A percentile compares a stretch with the other conserved stretches of the same genome.
Evolutionary conservation across 2,113 vertebrate genomes (phyloP).

Genomic region (Tragelaphus strepsiceros): DNA sequence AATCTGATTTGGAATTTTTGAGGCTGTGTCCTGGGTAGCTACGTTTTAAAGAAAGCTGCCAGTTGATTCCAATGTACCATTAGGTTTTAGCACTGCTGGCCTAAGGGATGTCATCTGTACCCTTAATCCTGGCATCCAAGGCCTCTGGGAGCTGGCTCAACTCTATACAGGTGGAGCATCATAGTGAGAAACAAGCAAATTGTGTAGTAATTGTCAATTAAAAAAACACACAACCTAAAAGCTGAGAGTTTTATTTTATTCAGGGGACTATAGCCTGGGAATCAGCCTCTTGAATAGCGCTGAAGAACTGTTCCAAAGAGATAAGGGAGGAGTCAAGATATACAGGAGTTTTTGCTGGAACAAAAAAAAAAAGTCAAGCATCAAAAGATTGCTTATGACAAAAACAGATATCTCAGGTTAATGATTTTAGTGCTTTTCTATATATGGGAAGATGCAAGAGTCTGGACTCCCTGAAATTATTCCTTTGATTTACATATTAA

Average conservation of each 20-base stretch:
- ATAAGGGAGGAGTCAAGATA: not conserved
- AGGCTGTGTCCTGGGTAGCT: not conserved
- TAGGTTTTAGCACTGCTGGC: not conserved
- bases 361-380: not conserved
- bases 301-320: not conserved
- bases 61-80: not conserved
- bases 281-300: not conserved
- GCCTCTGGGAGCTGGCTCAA: not conserved
- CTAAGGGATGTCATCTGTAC: not conserved
- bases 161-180: not conserved
- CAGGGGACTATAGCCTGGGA: not conserved
- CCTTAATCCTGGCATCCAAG: not conserved
- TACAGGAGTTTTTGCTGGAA: not conserved
- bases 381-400: not conserved
- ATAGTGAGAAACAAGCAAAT: not conserved
- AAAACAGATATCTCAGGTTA: not conserved
- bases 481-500: not conserved
- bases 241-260: not conserved
- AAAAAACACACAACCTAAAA: not conserved
- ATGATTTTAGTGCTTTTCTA: not conserved
- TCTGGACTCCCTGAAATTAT: not conserved
- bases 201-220: not conserved
- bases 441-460: not conserved
- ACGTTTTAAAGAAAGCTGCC: not conserved
- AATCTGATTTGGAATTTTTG: not conserved